Evolutionary conservation across 1,140 invertebrate genomes (phyloP).

Genomic region (Belonocnema kinseyi): DNA sequence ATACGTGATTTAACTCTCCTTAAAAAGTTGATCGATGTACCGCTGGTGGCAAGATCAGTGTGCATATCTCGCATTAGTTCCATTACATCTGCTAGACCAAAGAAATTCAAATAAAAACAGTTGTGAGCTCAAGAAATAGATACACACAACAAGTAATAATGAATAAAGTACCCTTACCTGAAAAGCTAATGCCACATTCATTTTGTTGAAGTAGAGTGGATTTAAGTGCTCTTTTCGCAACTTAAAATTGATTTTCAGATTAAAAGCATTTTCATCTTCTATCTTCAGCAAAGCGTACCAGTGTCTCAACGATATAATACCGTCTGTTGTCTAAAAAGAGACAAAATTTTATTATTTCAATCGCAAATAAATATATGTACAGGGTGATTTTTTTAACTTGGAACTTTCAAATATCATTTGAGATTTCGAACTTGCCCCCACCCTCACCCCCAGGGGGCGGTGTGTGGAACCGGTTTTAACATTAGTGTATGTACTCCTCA

Average conservation of each 20-base stretch:
- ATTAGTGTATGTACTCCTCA: too few species aligned
- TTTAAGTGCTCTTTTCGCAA: constrained; percentile 31
- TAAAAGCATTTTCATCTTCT: constrained; percentile 30
- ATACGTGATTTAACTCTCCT: not conserved
- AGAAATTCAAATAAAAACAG: constrained; percentile 23
- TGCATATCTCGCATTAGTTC: constrained; percentile 26
- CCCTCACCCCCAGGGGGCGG: too few species aligned
- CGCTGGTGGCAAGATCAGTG: constrained; percentile 32
- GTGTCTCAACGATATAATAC: too few species aligned
- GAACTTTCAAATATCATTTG: too few species aligned
- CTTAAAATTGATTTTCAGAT: constrained; percentile 34
- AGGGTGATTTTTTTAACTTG: too few species aligned
- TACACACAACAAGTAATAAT: not conserved
- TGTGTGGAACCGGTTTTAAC: too few species aligned
- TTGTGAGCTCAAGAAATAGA: not conserved
- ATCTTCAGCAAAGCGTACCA: constrained; percentile 28
- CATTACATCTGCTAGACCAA: constrained; percentile 34
- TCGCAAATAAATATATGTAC: not conserved
- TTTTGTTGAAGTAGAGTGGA: constrained; percentile 33
- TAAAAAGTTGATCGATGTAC: constrained; percentile 37
- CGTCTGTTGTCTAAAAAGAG: too few species aligned
- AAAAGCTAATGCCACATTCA: constrained; percentile 34
- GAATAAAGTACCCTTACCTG: not conserved
- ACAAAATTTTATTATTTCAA: not conserved
- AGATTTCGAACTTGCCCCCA: too few species aligned